Percentiles rank a stretch among this genome's conserved stretches.
Conservation (phyloP, 2,888 invertebrate species). For the Drosophila atripex region DNA sequence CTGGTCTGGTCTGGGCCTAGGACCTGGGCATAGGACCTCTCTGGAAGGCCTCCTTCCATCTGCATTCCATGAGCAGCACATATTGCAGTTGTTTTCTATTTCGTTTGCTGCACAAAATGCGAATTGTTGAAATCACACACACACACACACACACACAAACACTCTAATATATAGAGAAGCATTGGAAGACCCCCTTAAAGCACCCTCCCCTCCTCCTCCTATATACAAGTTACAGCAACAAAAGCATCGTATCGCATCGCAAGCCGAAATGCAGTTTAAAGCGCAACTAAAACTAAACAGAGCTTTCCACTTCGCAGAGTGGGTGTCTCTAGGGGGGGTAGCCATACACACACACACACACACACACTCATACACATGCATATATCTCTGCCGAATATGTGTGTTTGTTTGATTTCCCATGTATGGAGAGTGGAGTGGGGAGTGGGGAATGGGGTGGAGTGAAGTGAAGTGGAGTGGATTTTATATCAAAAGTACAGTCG, state of each 20-base stretch:
- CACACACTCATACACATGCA: constrained; percentile 39
- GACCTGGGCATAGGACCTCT: background rate
- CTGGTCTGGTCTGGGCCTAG: too few relatives aligned
- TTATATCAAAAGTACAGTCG: constrained; percentile 76
- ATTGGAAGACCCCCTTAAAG: too few relatives aligned
- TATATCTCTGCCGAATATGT: constrained; percentile 12
- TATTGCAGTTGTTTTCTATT: constrained; percentile 62
- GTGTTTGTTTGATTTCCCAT: constrained; percentile 51
- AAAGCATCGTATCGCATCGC: constrained; percentile 22
- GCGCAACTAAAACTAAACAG: constrained; percentile 76
- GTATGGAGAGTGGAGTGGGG: constrained; percentile 17
- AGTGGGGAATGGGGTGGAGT: background rate
- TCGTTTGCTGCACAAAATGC: constrained; percentile 55
- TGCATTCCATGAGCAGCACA: constrained; percentile 29
- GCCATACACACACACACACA: constrained; percentile 34
- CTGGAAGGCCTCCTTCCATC: constrained; percentile 8
- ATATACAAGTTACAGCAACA: constrained; percentile 64
- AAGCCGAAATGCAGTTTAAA: constrained; percentile 69
- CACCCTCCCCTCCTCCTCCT: constrained; percentile 13
- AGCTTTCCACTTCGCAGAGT: constrained; percentile 41
- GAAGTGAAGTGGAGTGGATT: constrained; percentile 55
- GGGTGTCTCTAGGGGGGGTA: constrained; percentile 21
- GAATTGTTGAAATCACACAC: constrained; percentile 63
- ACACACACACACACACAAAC: constrained; percentile 21
- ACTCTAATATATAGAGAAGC: constrained; percentile 2